phyloP scores from a whole-genome alignment of 2,797 vertebrate genomes.

The Apogon talboti region DNA sequence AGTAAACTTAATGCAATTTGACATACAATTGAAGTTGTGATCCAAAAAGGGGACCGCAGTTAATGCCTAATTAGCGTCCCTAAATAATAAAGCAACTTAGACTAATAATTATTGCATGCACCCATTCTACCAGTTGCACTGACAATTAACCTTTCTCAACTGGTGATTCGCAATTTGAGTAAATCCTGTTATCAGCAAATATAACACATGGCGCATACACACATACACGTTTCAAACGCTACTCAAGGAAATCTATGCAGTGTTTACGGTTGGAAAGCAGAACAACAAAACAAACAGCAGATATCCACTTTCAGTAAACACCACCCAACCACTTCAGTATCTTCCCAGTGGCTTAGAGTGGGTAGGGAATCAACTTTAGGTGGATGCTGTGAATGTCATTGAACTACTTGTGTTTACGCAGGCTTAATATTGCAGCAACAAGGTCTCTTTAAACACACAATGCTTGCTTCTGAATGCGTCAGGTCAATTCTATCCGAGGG shows the following conservation, averaged over 20 bases:
- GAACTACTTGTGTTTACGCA: slow-evolving; percentile 79
- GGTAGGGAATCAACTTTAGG: slow-evolving; percentile 78
- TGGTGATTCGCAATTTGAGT: slow-evolving; percentile 83
- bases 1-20: slow-evolving; percentile 84
- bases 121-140: slow-evolving; percentile 80
- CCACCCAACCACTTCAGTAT: slow-evolving; percentile 72
- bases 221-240: slow-evolving; percentile 69
- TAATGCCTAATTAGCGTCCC: slow-evolving; percentile 84
- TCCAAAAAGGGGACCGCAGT: slow-evolving; percentile 77
- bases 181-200: slow-evolving; percentile 89
- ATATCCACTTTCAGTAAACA: slow-evolving; percentile 82
- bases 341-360: slow-evolving; percentile 78
- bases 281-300: slow-evolving; percentile 84
- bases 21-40: slow-evolving; percentile 82
- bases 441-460: slow-evolving; percentile 73
- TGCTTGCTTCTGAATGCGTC: slow-evolving; percentile 49
- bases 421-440: slow-evolving; percentile 75
- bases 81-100: slow-evolving; percentile 85
- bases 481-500: slow-evolving; percentile 56
- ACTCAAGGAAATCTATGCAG: slow-evolving; percentile 79
- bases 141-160: slow-evolving; percentile 88
- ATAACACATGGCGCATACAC: slow-evolving; percentile 82
- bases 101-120: slow-evolving; percentile 85
- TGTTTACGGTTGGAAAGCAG: slow-evolving; percentile 81
- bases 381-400: slow-evolving; percentile 78